Evolutionary conservation across 2,113 vertebrate genomes (phyloP).

Genomic region (Mystacornis crossleyi): DNA sequence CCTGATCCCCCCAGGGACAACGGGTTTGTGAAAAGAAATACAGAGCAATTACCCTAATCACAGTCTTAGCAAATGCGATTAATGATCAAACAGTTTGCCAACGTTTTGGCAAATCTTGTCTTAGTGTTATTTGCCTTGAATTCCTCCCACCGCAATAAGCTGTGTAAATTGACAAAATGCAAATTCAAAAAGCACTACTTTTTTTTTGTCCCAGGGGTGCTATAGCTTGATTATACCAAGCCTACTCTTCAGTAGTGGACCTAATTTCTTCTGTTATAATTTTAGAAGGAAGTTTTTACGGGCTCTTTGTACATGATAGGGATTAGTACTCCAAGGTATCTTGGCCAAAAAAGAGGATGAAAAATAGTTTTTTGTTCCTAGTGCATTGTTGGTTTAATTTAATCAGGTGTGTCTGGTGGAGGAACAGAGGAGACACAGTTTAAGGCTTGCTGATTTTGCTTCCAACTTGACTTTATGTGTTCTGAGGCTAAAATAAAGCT

Average conservation of each 20-base stretch:
- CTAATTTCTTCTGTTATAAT: constrained; percentile 38
- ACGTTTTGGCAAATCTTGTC: background rate
- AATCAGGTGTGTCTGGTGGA: background rate
- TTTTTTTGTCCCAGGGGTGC: constrained; percentile 4
- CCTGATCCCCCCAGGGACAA: background rate
- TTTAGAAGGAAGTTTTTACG: constrained; percentile 20
- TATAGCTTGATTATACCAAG: background rate
- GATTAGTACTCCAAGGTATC: background rate
- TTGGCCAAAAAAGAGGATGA: background rate
- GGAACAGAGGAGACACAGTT: background rate
- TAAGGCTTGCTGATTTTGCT: background rate
- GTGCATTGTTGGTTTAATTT: background rate
- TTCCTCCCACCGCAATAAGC: background rate
- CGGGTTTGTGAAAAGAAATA: background rate
- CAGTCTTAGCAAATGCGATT: constrained; percentile 16
- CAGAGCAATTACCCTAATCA: constrained; percentile 20
- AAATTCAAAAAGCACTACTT: constrained; percentile 19
- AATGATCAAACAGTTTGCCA: constrained; percentile 34
- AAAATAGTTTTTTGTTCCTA: background rate
- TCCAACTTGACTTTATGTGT: background rate
- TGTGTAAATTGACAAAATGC: background rate
- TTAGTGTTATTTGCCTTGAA: background rate
- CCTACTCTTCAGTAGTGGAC: background rate
- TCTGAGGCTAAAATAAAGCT: background rate
- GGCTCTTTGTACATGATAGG: background rate